phyloP scores from a whole-genome alignment of 2,888 invertebrate genomes.

The Drosophila lutescens region DNA sequence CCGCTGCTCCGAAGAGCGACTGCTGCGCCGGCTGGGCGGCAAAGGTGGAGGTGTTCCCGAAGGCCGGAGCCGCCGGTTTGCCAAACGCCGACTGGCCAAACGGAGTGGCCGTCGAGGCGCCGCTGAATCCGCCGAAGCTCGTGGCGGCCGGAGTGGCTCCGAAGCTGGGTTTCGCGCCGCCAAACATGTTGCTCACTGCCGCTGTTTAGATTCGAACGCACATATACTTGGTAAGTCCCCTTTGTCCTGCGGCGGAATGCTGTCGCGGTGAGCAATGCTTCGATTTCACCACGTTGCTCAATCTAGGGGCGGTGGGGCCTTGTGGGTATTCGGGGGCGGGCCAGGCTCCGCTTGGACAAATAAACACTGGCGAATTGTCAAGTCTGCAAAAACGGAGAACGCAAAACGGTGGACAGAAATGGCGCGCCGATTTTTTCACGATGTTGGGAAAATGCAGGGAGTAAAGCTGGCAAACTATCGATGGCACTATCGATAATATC shows the following conservation, averaged over 20 bases:
- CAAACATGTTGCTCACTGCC: conserved; percentile 48
- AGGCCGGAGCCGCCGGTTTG: conserved; percentile 87
- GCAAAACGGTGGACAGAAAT: conserved; percentile 54
- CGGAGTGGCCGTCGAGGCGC: conserved; percentile 81
- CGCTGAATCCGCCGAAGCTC: conserved; percentile 82
- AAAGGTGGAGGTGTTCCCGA: conserved; percentile 89
- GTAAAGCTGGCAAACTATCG: too few relatives aligned
- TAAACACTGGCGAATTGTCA: conserved; percentile 25
- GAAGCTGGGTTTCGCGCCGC: conserved; percentile 84
- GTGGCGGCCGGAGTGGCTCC: conserved; percentile 83
- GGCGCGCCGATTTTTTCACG: conserved; percentile 71
- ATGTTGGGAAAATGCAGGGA: conserved; percentile 37
- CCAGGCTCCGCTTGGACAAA: conserved; percentile 9
- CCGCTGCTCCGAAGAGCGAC: conserved; percentile 86
- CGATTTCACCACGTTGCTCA: conserved; percentile 31
- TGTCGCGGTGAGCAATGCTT: conserved; percentile 2
- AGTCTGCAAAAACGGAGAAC: conserved; percentile 41
- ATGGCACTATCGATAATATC: too few relatives aligned
- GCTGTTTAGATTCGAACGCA: conserved; percentile 38
- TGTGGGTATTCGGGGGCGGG: background rate
- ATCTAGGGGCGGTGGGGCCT: background rate
- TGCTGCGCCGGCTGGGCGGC: conserved; percentile 85
- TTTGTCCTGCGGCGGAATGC: conserved; percentile 7
- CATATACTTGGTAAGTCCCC: conserved; percentile 33
- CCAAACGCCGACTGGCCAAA: conserved; percentile 86